phyloP scores from a whole-genome alignment of 2,113 vertebrate species.

The Trogon melanurus region DNA sequence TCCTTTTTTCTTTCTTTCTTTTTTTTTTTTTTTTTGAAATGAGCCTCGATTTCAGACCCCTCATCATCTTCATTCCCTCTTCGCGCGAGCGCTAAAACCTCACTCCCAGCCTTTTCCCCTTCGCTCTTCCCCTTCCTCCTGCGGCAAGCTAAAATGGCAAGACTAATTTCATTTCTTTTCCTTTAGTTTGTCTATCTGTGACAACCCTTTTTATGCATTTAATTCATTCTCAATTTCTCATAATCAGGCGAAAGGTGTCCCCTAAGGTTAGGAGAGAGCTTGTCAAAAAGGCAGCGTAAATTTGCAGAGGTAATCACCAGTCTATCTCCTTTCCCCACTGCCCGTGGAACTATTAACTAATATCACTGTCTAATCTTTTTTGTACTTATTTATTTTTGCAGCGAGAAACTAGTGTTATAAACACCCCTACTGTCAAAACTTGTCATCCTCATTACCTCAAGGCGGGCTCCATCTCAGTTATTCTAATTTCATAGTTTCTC shows the following conservation, averaged over 20 bases:
- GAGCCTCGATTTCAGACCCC: neutral
- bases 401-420: conserved; percentile 80
- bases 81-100: neutral
- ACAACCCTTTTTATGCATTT: conserved; percentile 97
- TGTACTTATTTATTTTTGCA: conserved; percentile 83
- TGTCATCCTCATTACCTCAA: conserved; percentile 89
- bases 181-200: conserved; percentile 88
- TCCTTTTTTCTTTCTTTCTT: neutral
- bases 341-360: conserved; percentile 89
- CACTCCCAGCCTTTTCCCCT: conserved; percentile 38
- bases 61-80: neutral
- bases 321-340: conserved; percentile 84
- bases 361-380: conserved; percentile 88
- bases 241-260: conserved; percentile 95
- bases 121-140: conserved; percentile 61
- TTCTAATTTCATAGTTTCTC: conserved; percentile 99
- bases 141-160: conserved; percentile 83
- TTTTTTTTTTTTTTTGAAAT: neutral
- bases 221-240: conserved; percentile 99
- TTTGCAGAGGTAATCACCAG: conserved; percentile 95
- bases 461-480: conserved; percentile 89
- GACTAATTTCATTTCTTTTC: conserved; percentile 92
- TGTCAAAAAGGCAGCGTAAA: conserved; percentile 87
- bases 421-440: conserved; percentile 86
- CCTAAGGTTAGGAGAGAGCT: conserved; percentile 90